Conservation (phyloP, 1,140 invertebrate species). For the Platorchestia sp. region DNA sequence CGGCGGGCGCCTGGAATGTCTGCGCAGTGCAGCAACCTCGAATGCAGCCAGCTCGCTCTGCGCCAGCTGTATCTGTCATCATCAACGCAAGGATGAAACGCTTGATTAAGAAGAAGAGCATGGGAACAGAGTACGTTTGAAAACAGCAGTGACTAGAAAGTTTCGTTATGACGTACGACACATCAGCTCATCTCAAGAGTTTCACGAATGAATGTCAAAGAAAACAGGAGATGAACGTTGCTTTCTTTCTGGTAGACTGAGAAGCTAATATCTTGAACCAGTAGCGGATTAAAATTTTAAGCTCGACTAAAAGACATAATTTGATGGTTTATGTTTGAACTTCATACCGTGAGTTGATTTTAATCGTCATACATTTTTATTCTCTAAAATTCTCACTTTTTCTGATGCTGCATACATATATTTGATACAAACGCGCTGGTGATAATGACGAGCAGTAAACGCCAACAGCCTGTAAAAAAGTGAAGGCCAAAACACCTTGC, state of each 20-base stretch:
- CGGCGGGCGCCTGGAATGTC: background rate
- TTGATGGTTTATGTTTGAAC: background rate
- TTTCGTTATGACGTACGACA: too few relatives aligned
- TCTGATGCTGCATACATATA: background rate
- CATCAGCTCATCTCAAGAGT: too few relatives aligned
- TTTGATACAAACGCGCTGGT: background rate
- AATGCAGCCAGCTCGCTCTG: background rate
- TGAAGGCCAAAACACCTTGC: background rate
- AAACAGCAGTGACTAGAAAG: background rate
- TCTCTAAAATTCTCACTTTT: background rate
- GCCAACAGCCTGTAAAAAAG: background rate
- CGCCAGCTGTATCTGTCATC: background rate
- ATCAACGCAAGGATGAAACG: background rate
- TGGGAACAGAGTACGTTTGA: background rate
- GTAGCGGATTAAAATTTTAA: too few relatives aligned
- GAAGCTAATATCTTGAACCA: too few relatives aligned
- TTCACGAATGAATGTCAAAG: too few relatives aligned
- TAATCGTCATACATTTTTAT: background rate
- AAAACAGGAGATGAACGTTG: too few relatives aligned
- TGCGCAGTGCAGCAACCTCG: background rate
- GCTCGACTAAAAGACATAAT: background rate
- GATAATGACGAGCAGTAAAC: background rate
- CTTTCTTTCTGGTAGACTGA: too few relatives aligned
- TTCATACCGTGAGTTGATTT: background rate
- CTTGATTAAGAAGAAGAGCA: background rate